Percentiles rank a stretch among this genome's conserved stretches.
phyloP scores from a whole-genome alignment of 2,888 invertebrate species.

The Habrosyne pyritoides region DNA sequence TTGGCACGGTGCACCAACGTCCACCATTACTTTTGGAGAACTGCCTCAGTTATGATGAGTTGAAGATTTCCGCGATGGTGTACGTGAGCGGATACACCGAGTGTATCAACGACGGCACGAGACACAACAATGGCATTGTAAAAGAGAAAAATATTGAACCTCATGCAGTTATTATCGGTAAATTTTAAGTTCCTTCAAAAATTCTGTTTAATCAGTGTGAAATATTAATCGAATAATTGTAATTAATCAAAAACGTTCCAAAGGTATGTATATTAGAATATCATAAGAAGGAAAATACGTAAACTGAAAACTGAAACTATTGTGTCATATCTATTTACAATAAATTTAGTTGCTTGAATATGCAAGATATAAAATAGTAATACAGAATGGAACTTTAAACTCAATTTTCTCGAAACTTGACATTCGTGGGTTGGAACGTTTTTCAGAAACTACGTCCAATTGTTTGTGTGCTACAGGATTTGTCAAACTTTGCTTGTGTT shows the following conservation, averaged over 20 bases:
- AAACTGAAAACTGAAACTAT: too few relatives aligned
- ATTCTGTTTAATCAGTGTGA: too few relatives aligned
- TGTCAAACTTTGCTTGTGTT: too few relatives aligned
- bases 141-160: constrained; percentile 68
- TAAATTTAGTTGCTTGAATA: not conserved
- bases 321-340: too few relatives aligned
- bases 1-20: constrained; percentile 82
- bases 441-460: not conserved
- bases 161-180: constrained; percentile 74
- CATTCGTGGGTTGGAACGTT: constrained; percentile 10
- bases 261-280: too few relatives aligned
- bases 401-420: constrained; percentile 4
- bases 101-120: constrained; percentile 84
- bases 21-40: constrained; percentile 79
- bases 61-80: constrained; percentile 84
- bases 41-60: constrained; percentile 86
- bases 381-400: constrained; percentile 6
- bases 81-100: constrained; percentile 83
- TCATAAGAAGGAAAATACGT: too few relatives aligned
- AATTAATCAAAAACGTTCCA: too few relatives aligned
- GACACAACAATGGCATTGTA: constrained; percentile 78
- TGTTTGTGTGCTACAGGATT: too few relatives aligned
- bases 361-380: not conserved
- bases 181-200: too few relatives aligned
- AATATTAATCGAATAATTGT: too few relatives aligned